A percentile compares a stretch with the other conserved stretches of the same genome.
phyloP scores from a whole-genome alignment of 1,140 invertebrate genomes.

The Lanistes nyassanus region DNA sequence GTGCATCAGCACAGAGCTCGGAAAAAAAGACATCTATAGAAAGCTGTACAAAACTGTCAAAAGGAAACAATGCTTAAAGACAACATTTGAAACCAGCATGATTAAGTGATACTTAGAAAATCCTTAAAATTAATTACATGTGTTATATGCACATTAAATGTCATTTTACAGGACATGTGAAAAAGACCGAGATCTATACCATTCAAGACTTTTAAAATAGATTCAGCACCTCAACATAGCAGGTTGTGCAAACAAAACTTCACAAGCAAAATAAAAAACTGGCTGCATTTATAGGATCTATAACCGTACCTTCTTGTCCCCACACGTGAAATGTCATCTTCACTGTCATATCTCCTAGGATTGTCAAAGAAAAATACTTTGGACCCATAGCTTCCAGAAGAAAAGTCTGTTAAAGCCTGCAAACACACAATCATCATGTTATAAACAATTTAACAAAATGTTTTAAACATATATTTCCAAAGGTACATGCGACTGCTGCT shows the following conservation, averaged over 20 bases:
- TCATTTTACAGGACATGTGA: too few species aligned
- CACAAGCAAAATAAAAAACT: too few species aligned
- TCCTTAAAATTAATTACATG: background rate
- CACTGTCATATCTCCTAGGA: constrained; percentile 63
- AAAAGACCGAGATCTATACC: too few species aligned
- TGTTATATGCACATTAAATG: too few species aligned
- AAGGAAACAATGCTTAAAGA: background rate
- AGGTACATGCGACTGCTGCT: too few species aligned
- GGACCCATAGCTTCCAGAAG: constrained; percentile 46
- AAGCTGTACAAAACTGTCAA: background rate
- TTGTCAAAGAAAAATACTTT: constrained; percentile 64
- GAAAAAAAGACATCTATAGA: background rate
- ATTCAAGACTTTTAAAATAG: too few species aligned
- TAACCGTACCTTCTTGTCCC: constrained; percentile 36
- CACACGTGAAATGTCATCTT: constrained; percentile 53
- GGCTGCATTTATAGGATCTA: too few species aligned
- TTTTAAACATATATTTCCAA: too few species aligned
- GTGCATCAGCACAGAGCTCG: background rate
- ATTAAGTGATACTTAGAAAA: background rate
- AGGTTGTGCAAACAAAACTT: too few species aligned
- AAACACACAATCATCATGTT: background rate
- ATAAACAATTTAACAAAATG: background rate
- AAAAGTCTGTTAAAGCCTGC: constrained; percentile 49
- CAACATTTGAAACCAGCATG: background rate
- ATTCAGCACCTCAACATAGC: too few species aligned